Evolutionary conservation across 2,113 vertebrate genomes (phyloP).

Genomic region (Pelvicachromis taeniatus): DNA sequence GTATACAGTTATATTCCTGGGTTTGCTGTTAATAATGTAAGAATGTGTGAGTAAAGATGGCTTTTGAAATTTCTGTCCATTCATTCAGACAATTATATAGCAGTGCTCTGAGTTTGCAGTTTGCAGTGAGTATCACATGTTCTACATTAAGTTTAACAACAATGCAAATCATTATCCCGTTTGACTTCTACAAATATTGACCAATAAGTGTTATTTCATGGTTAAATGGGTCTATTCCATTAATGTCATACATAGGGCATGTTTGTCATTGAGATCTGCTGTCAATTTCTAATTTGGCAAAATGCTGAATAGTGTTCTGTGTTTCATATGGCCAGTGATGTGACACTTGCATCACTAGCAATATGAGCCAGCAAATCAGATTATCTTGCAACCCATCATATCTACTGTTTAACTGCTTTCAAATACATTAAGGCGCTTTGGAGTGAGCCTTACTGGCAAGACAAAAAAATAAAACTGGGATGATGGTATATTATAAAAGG

Average conservation of each 20-base stretch:
- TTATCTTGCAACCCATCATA: background rate
- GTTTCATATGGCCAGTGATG: background rate
- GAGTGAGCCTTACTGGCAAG: background rate
- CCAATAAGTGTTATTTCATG: background rate
- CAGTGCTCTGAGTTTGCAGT: background rate
- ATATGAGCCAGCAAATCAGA: background rate
- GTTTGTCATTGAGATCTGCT: background rate
- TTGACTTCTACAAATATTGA: background rate
- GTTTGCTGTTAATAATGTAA: background rate
- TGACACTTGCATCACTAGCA: background rate
- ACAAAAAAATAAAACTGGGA: slow-evolving; percentile 31
- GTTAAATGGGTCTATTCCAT: background rate
- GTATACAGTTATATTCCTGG: background rate
- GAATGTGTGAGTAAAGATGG: background rate
- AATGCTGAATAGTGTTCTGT: background rate
- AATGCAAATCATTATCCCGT: background rate
- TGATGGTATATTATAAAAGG: background rate
- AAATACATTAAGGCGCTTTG: background rate
- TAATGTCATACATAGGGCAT: background rate
- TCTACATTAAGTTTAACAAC: background rate
- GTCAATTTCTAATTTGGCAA: background rate
- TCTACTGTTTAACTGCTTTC: background rate
- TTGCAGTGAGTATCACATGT: background rate
- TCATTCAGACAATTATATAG: background rate
- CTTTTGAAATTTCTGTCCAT: background rate